A percentile compares a stretch with the other conserved stretches of the same genome.
Conservation (phyloP, 2,888 invertebrate genomes). For the Lysandra coridon region DNA sequence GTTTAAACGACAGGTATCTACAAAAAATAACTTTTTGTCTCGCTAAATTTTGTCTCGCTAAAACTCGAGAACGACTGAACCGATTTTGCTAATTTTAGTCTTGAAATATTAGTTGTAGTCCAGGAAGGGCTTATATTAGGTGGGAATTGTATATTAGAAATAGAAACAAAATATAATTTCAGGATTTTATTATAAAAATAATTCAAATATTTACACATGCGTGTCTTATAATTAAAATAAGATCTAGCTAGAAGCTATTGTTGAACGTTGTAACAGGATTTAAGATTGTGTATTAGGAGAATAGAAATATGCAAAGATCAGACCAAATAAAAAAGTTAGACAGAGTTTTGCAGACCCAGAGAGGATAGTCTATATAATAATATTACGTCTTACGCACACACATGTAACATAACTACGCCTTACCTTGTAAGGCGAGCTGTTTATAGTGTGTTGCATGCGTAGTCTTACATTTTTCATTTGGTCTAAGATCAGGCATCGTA, state of each 20-base stretch:
- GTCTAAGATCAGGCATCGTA: neutral
- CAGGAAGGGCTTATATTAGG: too few species aligned
- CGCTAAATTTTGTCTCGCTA: too few species aligned
- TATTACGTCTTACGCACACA: too few species aligned
- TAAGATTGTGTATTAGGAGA: neutral
- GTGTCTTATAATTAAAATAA: slow-evolving; percentile 57
- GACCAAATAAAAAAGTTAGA: neutral
- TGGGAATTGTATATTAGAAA: neutral
- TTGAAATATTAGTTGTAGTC: too few species aligned
- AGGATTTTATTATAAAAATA: slow-evolving; percentile 74
- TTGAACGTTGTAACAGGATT: slow-evolving; percentile 21
- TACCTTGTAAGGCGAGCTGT: neutral
- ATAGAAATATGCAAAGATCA: neutral
- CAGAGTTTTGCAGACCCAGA: neutral
- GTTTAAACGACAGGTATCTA: too few species aligned
- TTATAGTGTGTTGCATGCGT: neutral
- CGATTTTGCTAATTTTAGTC: too few species aligned
- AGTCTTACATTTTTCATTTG: neutral
- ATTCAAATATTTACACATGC: slow-evolving; percentile 67
- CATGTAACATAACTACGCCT: neutral
- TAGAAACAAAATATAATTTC: slow-evolving; percentile 1
- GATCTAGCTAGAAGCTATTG: slow-evolving; percentile 66
- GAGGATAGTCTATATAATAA: neutral
- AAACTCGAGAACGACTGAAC: too few species aligned
- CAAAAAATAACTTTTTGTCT: too few species aligned